phyloP scores from a whole-genome alignment of 1,140 invertebrate genomes.

The Alviniconcha marisindica region DNA sequence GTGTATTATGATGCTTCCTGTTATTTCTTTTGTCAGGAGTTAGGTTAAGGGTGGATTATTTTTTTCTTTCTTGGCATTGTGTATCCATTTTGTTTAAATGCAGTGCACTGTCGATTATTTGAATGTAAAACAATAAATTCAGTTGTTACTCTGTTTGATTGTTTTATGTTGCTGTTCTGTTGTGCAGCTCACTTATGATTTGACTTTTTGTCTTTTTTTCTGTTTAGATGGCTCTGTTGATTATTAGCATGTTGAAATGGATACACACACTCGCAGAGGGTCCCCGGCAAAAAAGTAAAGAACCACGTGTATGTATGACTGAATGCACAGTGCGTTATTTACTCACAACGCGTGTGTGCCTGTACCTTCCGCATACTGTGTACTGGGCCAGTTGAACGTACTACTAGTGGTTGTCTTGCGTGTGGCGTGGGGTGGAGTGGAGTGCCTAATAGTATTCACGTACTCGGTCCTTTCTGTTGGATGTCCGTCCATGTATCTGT shows the following conservation, averaged over 20 bases:
- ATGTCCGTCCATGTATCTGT: too few species aligned
- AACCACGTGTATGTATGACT: conserved; percentile 28
- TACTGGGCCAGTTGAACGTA: conserved; percentile 14
- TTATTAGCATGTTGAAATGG: conserved; percentile 40
- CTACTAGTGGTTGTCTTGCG: not conserved
- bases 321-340: conserved; percentile 11
- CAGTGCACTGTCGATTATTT: too few species aligned
- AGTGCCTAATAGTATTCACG: not conserved
- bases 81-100: too few species aligned
- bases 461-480: too few species aligned
- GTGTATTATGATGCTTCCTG: not conserved
- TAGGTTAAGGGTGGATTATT: not conserved
- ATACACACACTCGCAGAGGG: conserved; percentile 33
- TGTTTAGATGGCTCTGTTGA: conserved; percentile 42
- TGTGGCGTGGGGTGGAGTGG: not conserved
- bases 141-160: not conserved
- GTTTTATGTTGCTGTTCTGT: conserved; percentile 1
- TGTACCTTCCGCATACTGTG: not conserved
- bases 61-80: not conserved
- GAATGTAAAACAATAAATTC: too few species aligned
- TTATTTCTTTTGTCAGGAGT: not conserved
- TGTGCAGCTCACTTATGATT: not conserved
- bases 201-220: conserved; percentile 23
- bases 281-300: conserved; percentile 32
- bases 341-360: not conserved